Conservation (phyloP, 2,888 invertebrate species). For the Nomada flava region DNA sequence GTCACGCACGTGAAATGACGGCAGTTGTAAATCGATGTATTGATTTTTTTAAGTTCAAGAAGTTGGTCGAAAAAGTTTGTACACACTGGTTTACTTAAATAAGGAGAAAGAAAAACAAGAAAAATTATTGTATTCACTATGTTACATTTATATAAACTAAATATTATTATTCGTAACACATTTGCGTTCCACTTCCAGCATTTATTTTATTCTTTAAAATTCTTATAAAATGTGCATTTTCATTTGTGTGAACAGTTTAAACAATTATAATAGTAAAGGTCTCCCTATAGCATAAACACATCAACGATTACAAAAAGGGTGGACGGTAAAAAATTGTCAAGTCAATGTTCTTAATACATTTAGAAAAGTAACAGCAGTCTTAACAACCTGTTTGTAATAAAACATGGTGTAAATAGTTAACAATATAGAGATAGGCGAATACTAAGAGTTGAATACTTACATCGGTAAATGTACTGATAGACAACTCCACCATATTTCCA, state of each 20-base stretch:
- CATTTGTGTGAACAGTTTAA: not conserved
- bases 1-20: not conserved
- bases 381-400: slow-evolving; percentile 19
- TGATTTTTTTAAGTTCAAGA: not conserved
- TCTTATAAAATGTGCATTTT: not conserved
- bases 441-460: slow-evolving; percentile 35
- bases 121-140: too few species aligned
- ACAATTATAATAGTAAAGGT: not conserved
- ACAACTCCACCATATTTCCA: slow-evolving; percentile 74
- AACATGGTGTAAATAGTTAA: too few species aligned
- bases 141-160: not conserved
- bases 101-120: too few species aligned
- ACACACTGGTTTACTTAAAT: too few species aligned
- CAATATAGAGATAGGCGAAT: too few species aligned
- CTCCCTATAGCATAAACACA: not conserved
- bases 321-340: not conserved
- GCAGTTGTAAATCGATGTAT: not conserved
- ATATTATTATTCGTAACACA: not conserved
- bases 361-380: slow-evolving; percentile 33
- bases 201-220: not conserved
- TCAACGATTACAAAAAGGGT: not conserved
- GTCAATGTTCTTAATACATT: slow-evolving; percentile 38
- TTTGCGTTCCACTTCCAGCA: not conserved
- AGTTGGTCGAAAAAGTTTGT: too few species aligned
- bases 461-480: slow-evolving; percentile 68